Conservation (phyloP, 2,797 vertebrate species). For the Rousettus madagascariensis region DNA sequence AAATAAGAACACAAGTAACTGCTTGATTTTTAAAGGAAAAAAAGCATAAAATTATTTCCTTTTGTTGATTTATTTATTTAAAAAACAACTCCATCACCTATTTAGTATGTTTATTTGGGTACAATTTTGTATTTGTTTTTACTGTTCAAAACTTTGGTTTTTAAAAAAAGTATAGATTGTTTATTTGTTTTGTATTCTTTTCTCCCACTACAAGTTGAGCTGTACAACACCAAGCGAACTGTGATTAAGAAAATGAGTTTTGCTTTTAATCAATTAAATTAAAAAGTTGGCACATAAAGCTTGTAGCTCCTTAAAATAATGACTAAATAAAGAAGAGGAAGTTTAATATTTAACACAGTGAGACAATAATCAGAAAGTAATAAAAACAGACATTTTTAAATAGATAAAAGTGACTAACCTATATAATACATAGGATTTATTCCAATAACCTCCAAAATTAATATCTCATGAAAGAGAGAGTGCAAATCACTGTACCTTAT, state of each 20-base stretch:
- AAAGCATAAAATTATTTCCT: constrained; percentile 68
- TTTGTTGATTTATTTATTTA: constrained; percentile 72
- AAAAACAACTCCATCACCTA: constrained; percentile 75
- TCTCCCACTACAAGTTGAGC: constrained; percentile 69
- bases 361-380: constrained; percentile 81
- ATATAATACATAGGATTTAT: constrained; percentile 61
- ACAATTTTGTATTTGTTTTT: constrained; percentile 76
- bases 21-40: constrained; percentile 77
- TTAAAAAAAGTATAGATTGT: constrained; percentile 51
- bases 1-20: constrained; percentile 67
- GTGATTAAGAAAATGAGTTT: constrained; percentile 79
- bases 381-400: constrained; percentile 77
- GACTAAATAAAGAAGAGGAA: constrained; percentile 81
- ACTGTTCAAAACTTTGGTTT: constrained; percentile 72
- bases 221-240: constrained; percentile 60
- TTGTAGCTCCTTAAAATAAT: constrained; percentile 81
- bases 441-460: constrained; percentile 76
- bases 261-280: constrained; percentile 82
- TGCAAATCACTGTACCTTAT: neutral
- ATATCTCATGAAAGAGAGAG: constrained; percentile 63
- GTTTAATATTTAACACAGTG: constrained; percentile 74
- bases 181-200: constrained; percentile 76
- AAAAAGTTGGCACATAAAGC: constrained; percentile 78
- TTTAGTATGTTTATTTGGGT: constrained; percentile 74
- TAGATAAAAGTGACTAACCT: constrained; percentile 78